Evolutionary conservation across 2,113 vertebrate species (phyloP).

Genomic region (Semnornis frantzii): DNA sequence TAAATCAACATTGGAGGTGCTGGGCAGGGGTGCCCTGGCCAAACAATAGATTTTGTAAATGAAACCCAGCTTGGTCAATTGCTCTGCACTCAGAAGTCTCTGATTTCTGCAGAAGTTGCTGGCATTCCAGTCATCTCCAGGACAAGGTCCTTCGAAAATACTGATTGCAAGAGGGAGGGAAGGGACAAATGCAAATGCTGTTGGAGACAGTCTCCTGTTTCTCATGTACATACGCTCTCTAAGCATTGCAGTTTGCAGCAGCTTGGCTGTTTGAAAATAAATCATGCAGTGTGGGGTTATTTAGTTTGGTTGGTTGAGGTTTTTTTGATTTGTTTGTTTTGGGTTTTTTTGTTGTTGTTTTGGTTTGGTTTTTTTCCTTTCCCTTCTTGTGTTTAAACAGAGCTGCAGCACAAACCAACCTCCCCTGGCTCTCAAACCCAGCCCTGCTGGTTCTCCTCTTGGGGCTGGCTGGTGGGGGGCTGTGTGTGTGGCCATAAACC

Average conservation of each 20-base stretch:
- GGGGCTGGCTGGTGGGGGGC: not conserved
- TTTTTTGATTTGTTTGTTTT: too few species aligned
- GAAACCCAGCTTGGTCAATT: rapidly evolving
- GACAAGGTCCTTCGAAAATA: not conserved
- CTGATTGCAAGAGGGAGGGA: not conserved
- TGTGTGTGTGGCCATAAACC: conserved; percentile 10
- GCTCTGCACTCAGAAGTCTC: not conserved
- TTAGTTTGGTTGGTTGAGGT: too few species aligned
- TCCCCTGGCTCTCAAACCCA: not conserved
- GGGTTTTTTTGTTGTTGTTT: too few species aligned
- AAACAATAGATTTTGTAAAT: not conserved
- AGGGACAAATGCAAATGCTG: conserved; percentile 25
- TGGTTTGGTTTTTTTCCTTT: not conserved
- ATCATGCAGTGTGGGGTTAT: not conserved
- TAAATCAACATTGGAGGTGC: not conserved
- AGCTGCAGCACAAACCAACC: not conserved
- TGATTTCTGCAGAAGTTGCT: not conserved
- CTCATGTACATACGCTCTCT: not conserved
- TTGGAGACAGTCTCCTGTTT: not conserved
- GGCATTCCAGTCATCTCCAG: not conserved
- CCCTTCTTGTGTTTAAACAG: not conserved
- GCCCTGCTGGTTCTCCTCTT: not conserved
- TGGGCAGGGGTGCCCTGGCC: not conserved
- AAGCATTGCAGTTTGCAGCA: not conserved
- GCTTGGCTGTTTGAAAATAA: conserved; percentile 51